Percentiles rank a stretch among this genome's conserved stretches.
phyloP scores from a whole-genome alignment of 1,140 invertebrate genomes.

The Drosophila ananassae region DNA sequence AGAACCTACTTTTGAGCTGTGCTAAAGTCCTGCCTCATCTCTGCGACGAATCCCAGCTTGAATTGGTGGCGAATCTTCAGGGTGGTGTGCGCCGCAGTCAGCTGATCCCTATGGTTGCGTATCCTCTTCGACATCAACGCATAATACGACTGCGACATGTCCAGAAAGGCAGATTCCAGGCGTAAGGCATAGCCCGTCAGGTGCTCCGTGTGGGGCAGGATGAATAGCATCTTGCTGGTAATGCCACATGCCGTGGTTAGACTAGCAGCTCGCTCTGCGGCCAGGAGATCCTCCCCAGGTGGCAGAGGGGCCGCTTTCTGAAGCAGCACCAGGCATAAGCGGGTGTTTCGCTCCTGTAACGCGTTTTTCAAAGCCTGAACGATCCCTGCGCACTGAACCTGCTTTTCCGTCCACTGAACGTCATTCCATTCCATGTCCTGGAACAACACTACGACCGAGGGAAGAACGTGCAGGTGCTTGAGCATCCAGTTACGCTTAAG shows the following conservation, averaged over 20 bases:
- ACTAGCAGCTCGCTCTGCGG: conserved; percentile 94
- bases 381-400: conserved; percentile 94
- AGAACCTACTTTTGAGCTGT: conserved; percentile 92
- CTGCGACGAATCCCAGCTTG: conserved; percentile 98
- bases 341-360: conserved; percentile 90
- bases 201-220: conserved; percentile 95
- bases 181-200: conserved; percentile 86
- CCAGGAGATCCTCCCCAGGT: conserved; percentile 92
- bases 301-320: conserved; percentile 92
- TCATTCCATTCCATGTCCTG: conserved; percentile 99
- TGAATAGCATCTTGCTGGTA: conserved; percentile 95
- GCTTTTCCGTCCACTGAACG: conserved; percentile 95
- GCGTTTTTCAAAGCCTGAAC: conserved; percentile 91
- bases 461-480: conserved; percentile 96
- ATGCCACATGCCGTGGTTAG: conserved; percentile 96
- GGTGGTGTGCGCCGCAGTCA: conserved; percentile 95
- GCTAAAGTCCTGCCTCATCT: conserved; percentile 95
- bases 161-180: conserved; percentile 96
- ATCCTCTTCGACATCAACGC: conserved; percentile 94
- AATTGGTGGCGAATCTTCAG: conserved; percentile 98
- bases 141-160: conserved; percentile 96
- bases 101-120: conserved; percentile 94
- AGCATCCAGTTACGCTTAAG: conserved; percentile 97
- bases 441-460: conserved; percentile 96
- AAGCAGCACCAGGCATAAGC: conserved; percentile 94